Evolutionary conservation across 2,888 invertebrate genomes (phyloP), one percentile per base, ranked within the genome.

Genomic region (Aproaerema taeniolella): DNA sequence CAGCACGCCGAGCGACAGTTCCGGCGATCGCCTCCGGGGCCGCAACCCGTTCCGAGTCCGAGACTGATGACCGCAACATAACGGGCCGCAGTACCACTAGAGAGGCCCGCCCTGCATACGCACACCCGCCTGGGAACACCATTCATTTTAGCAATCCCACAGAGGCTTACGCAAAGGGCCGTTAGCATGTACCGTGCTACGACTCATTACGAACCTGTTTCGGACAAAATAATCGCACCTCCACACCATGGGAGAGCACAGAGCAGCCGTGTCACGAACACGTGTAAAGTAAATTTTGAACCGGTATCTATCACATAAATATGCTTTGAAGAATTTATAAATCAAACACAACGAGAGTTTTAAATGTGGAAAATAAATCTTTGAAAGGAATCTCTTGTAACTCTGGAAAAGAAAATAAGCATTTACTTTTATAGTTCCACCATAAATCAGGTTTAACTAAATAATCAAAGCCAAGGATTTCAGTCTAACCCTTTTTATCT

Each of bases 21-120:
- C 80, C 79, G 80, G 76, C 69, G 72, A 62, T 61, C 67, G 71
- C 68, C 71, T 66, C 58, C 61, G 67, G 69, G 67, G 67, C 66
- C 68, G 57, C 63, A 65, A 67, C 73, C 67, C 69, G 74, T 69
- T 73, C 64, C 55, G 56, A 58, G 41, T 30, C 40, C 35, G 67
- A 69, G 76, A 73, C 74, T 77, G 82, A 76, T 76, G 80, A 81
- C 81, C 81, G 81, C 73, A 76, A 77, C 66, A 67, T 83, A 82
- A 83, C 83, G 81, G 83, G 59, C 67, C 67, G 55, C 55, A 50
- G 58, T 63, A 66, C 68, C 69, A 67, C 68, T 66, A 67, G 64
- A 64, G 63, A 51, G 55, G 51, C 59, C 67, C 39, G 33, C 33
- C 33, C 20, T 15, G 61, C 56, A 55, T 56, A 50, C 51, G 47